Base-by-base conservation (phyloP, 2,113 vertebrate species). In the Solea senegalensis region DNA sequence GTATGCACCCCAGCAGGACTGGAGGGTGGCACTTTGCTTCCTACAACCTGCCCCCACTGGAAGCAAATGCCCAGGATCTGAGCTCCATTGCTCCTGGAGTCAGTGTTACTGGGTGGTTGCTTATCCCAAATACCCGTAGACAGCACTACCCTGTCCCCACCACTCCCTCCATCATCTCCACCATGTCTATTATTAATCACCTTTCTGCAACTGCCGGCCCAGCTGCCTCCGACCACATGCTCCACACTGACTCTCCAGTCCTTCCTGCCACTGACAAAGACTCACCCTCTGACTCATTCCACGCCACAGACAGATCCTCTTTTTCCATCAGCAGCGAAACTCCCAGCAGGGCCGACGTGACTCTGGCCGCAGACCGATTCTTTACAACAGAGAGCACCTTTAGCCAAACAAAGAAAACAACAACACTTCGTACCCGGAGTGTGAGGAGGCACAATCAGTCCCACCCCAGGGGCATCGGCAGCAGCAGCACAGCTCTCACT, bases 391-490 rank as follows among this genome's bases (percentile, higher is more conserved):
- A 87, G 72, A 78, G 60, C 49, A 7, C 68, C 39, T 60, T 78
- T 69, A 16, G 68, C 61, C 84, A 73, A 45, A 90, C 88, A 8
- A 90, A 82, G 43, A 93, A 82, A 65, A 92, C 90, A 7, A 89
- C 88, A 65, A 92, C 92, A 10, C 90, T 92, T 54, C 89, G 92
- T 41, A 91, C 93, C 46, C 84, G 93, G 67, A 93, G 91, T 21
- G 91, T 93, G 60, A 90, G 92, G 64, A 91, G 89, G 69, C 80
- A 90, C 27, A 92, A 90, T 69, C 78, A 90, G 60, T 72, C 86
- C 7, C 14, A 46, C 50, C 60, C 82, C 0, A 53, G 63, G 5
- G 72, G 72, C 40, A 46, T 56, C 61, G 57, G 49, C 62, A 85
- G 46, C 74, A 70, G 56, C 16, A 60, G 75, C 51, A 57, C 54